Evolutionary conservation across 2,888 invertebrate species (phyloP), one percentile per base, ranked within the genome.

Genomic region (Notodonta ziczac): DNA sequence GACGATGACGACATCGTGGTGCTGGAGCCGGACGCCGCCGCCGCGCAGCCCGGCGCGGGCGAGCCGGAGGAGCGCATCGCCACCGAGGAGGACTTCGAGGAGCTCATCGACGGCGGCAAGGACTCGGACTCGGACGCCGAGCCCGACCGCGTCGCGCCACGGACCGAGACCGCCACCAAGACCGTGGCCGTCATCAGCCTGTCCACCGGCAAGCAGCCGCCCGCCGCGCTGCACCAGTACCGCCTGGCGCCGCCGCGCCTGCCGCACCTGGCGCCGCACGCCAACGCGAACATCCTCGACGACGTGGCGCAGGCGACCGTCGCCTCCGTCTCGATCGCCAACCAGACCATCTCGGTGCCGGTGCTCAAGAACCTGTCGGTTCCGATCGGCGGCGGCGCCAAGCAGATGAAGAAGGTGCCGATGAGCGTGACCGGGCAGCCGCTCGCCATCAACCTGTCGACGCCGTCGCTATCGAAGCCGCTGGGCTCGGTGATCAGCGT

Each of bases 41-140:
- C 24, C 6, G 94, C 96, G 0, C 95, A 95, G 78, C 94, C 95
- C 0, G 91, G 89, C 16, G 90, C 92, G 0, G 95, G 95, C 72
- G 95, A 95, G 0, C 95, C 95, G 0, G 95, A 96, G 72, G 95
- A 95, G 73, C 94, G 95, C 0, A 94, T 96, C 63, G 94, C 95
- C 0, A 95, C 96, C 0, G 95, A 95, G 70, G 95, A 95, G 83
- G 96, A 96, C 78, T 96, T 95, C 73, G 95, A 96, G 74, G 95
- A 95, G 67, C 82, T 96, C 24, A 96, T 96, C 50, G 95, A 96
- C 70, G 94, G 95, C 70, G 95, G 95, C 0, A 94, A 94, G 64
- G 94, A 95, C 66, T 95, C 95, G 58, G 92, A 91, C 56, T 71
- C 62, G 3, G 92, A 86, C 48, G 87, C 87, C 16, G 91, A 94